Base-by-base conservation (phyloP, 2,797 vertebrate species). In the Notolepis coatsorum region DNA sequence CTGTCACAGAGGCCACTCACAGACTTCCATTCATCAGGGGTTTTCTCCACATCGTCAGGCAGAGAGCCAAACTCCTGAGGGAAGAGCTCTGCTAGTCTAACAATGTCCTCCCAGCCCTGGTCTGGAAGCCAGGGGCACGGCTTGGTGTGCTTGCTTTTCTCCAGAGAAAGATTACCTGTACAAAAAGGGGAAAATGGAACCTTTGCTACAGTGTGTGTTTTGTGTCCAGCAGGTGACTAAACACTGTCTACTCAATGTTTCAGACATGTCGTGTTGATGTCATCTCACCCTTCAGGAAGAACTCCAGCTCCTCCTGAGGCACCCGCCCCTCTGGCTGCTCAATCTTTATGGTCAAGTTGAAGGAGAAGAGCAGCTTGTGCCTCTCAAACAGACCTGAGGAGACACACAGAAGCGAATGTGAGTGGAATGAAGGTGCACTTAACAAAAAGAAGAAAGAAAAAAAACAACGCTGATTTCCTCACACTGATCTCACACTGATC, bases 301-400 rank as follows among this genome's bases (percentile, higher is more conserved):
- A 99, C 28, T 97, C 95, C 27, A 99, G 63, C 75, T 99, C 96
- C 4, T 96, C 95, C 69, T 98, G 96, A 18, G 95, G 94, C 15
- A 92, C 90, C 46, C 88, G 80, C 20, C 79, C 94, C 46, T 98
- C 94, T 0, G 93, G 94, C 85, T 98, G 97, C 53, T 98, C 96
- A 43, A 98, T 96, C 89, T 96, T 98, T 67, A 98, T 89, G 13
- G 96, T 94, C 96, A 99, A 94, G 59, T 95, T 96, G 49, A 99
- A 98, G 43, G 98, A 95, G 78, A 96, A 99, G 0, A 99, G 93
- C 13, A 99, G 84, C 82, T 99, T 99, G 91, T 99, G 96, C 66
- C 74, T 96, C 86, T 99, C 97, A 73, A 99, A 98, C 78, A 99
- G 82, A 58, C 97, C 98, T 99, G 51, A 0, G 7, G 30, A 84